phyloP scores from a whole-genome alignment of 2,113 vertebrate species.

The Indri indri region DNA sequence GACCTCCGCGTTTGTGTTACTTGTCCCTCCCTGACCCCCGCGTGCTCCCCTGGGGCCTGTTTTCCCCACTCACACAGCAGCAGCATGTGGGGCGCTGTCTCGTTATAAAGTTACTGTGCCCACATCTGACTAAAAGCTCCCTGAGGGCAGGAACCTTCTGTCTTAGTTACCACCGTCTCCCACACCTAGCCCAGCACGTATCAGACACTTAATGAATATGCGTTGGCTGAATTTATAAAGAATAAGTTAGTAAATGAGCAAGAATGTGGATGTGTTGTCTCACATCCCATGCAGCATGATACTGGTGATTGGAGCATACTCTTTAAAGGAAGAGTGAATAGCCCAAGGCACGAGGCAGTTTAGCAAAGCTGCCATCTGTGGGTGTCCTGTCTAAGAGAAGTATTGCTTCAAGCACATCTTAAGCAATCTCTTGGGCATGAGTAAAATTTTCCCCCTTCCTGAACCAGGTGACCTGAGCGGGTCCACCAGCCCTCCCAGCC shows the following conservation, averaged over 20 bases:
- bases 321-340: background rate
- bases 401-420: background rate
- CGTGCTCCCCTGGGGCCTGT: fast-evolving
- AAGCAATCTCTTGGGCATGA: background rate
- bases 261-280: background rate
- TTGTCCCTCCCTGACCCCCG: fast-evolving
- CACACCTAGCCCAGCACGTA: background rate
- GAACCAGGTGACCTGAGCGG: background rate
- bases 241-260: background rate
- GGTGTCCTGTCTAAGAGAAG: background rate
- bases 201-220: background rate
- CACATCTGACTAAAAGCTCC: fast-evolving
- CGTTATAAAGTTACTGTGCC: background rate
- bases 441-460: background rate
- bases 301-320: background rate
- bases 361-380: background rate
- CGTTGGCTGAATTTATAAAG: background rate
- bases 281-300: too few relatives aligned
- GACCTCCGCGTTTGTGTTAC: fast-evolving
- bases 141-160: background rate
- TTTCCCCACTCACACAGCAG: background rate
- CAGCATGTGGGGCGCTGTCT: background rate
- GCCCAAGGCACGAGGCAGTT: background rate
- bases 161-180: background rate
- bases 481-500: background rate